A percentile compares a stretch with the other conserved stretches of the same genome.
Conservation (phyloP, 2,113 vertebrate genomes). For the Bettongia penicillata region DNA sequence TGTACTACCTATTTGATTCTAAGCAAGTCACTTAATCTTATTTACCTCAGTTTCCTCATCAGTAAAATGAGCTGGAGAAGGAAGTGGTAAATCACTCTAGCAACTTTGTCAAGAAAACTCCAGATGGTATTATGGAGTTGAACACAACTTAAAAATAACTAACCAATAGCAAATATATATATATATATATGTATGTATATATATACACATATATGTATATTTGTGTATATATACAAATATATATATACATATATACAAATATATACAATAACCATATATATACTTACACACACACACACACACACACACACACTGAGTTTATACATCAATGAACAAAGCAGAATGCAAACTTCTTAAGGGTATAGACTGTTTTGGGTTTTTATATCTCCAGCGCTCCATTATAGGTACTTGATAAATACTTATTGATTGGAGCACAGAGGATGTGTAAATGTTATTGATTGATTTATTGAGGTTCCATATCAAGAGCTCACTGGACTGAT, state of each 20-base stretch:
- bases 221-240: not conserved
- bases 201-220: too few relatives aligned
- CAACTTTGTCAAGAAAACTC: not conserved
- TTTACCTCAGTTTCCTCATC: not conserved
- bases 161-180: not conserved
- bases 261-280: not conserved
- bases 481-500: not conserved
- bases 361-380: not conserved
- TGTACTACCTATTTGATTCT: not conserved
- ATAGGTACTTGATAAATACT: not conserved
- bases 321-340: not conserved
- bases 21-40: not conserved
- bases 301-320: not conserved
- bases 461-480: not conserved
- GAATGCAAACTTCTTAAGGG: not conserved
- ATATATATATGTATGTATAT: not conserved
- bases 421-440: too few relatives aligned
- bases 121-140: not conserved
- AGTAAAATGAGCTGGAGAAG: not conserved
- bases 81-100: not conserved
- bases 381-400: not conserved
- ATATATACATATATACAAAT: not conserved
- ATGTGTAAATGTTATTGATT: too few relatives aligned
- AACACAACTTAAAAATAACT: not conserved
- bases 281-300: not conserved